Conservation (phyloP, 2,797 vertebrate genomes). For the Hypotaenidia okinawae region DNA sequence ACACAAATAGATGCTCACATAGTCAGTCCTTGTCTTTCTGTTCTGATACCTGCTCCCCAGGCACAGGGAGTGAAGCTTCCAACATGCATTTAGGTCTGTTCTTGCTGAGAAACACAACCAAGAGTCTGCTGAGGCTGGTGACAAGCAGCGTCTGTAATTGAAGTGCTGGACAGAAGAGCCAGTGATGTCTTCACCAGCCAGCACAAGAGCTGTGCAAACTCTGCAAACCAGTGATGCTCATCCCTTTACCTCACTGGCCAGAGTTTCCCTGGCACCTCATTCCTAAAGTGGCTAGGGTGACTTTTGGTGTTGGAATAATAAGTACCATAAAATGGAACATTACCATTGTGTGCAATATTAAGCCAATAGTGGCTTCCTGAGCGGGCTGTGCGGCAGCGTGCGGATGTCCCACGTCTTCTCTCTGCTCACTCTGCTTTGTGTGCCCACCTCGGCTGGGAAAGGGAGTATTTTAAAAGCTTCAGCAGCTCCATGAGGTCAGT, state of each 20-base stretch:
- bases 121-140: background rate
- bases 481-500: constrained; percentile 66
- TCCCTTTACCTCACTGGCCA: background rate
- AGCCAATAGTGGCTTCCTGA: background rate
- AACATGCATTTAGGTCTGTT: fast-evolving
- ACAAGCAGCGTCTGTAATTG: background rate
- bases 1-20: fast-evolving
- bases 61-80: background rate
- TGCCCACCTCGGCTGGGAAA: constrained; percentile 46
- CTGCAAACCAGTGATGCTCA: background rate
- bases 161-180: background rate
- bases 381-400: background rate
- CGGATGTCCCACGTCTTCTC: background rate
- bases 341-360: fast-evolving
- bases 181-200: fast-evolving
- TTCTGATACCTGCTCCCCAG: background rate
- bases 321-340: fast-evolving
- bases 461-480: constrained; percentile 7
- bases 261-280: background rate
- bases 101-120: background rate
- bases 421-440: background rate
- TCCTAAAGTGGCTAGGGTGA: fast-evolving
- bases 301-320: background rate
- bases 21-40: background rate
- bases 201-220: no score